Evolutionary conservation across 1,140 invertebrate species (phyloP), one percentile per base, ranked within the genome.

Genomic region (Drosophila prosaltans): DNA sequence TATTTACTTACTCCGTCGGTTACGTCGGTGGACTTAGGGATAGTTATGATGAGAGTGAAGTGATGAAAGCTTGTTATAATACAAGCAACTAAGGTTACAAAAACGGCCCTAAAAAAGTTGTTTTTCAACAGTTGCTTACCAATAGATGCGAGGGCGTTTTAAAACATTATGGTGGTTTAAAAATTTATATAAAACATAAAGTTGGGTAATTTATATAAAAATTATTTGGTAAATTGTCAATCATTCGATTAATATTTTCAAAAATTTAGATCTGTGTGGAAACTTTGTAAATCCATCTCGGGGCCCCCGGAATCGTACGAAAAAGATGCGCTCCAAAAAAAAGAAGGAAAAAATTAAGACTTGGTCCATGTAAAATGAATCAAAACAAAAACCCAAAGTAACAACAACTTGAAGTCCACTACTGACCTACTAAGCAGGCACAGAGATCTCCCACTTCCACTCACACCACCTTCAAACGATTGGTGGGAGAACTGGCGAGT

Each of bases 391-490:
- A 72, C 55, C 70, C 59, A 54, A 75, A 71, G 45, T 72, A 72
- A 69, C 85, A 89, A 84, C 69, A 78, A 67, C 55, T 57, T 70
- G 59, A 78, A 77, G 79, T 80, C 89, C 89, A 91, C 89, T 86
- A 91, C 89, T 91, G 89, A 91, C 89, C 89, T 90, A 91, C 89
- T 91, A 91, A 91, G 71, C 74, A 72, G 74, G 43, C 79, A 69
- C 83, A 57, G 58, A 72, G 63, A n/a, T 59, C 72, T 69, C 65
- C 69, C 76, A 68, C 72, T 66, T 70, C 72, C 24, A 70, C 72
- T 69, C 63, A 62, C 75, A 11, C 24, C 63, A 30, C 24, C 58
- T 36, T 36, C 32, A 36, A 40, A 51, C 32, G 10, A 26, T 43
- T 32, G 39, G 16, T 30, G 6, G 57, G 39, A 32, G 28, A 16